These are phyloP conservation scores for Leptonema lineaticorne DNA, from an alignment of 1,140 invertebrate species.

Conservation along the genomic window DNA sequence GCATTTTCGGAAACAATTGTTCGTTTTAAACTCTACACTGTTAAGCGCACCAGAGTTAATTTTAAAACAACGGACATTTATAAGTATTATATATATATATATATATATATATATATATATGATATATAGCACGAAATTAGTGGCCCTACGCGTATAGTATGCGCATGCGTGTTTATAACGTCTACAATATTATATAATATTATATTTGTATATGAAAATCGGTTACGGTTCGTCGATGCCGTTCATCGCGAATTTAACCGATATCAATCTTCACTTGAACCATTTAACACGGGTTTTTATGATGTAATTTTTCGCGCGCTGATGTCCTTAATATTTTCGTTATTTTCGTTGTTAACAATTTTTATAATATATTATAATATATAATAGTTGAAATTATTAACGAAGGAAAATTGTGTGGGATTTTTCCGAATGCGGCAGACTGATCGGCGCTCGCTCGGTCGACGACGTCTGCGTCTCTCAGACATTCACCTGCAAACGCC, in stretches of 20 bases:
- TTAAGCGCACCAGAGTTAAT: not conserved
- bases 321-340: too few species aligned
- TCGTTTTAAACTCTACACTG: conserved; percentile 10
- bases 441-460: not conserved
- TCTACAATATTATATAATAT: too few species aligned
- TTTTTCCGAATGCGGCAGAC: not conserved
- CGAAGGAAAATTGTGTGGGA: too few species aligned
- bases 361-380: too few species aligned
- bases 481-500: conserved; percentile 24
- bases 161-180: not conserved
- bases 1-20: conserved; percentile 10
- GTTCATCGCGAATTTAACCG: conserved; percentile 8
- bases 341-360: too few species aligned
- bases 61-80: not conserved
- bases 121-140: too few species aligned
- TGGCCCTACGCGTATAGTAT: not conserved
- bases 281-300: conserved; percentile 5
- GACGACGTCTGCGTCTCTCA: not conserved
- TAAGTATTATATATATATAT: not conserved
- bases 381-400: too few species aligned
- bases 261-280: conserved; percentile 3
- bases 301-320: too few species aligned
- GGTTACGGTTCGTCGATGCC: not conserved
- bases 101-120: not conserved
- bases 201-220: not conserved